A percentile compares a stretch with the other conserved stretches of the same genome.
Conservation (phyloP, 2,888 invertebrate species). For the Nowickia ferox region DNA sequence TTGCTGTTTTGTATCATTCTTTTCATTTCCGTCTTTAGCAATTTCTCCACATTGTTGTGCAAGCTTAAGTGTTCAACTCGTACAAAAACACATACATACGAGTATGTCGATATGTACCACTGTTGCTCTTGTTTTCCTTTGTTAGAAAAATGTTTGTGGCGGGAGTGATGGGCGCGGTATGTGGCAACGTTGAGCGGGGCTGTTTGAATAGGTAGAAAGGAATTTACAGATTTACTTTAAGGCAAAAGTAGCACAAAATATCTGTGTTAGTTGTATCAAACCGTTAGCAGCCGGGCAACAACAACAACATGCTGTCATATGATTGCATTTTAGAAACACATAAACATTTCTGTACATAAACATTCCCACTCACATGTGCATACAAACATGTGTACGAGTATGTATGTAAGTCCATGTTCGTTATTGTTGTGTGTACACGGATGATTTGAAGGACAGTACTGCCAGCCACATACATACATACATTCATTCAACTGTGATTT, state of each 20-base stretch:
- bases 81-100: neutral
- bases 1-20: neutral
- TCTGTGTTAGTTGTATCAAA: neutral
- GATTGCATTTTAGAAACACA: neutral
- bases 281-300: neutral
- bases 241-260: conserved; percentile 1
- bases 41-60: conserved; percentile 4
- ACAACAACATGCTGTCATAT: neutral
- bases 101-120: neutral
- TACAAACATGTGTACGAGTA: too few species aligned
- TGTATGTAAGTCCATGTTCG: neutral
- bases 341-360: neutral
- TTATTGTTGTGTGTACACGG: neutral
- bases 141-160: conserved; percentile 31
- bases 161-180: neutral
- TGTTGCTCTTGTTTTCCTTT: conserved; percentile 26
- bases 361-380: neutral
- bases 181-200: neutral
- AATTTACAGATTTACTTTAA: conserved; percentile 33
- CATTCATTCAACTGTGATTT: conserved; percentile 17
- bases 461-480: conserved; percentile 3
- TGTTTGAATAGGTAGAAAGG: neutral
- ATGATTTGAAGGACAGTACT: conserved; percentile 31
- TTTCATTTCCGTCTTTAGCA: conserved; percentile 5
- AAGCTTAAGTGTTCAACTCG: conserved; percentile 2